Evolutionary conservation across 2,113 vertebrate genomes (phyloP).

Genomic region (Pontoporia blainvillei): DNA sequence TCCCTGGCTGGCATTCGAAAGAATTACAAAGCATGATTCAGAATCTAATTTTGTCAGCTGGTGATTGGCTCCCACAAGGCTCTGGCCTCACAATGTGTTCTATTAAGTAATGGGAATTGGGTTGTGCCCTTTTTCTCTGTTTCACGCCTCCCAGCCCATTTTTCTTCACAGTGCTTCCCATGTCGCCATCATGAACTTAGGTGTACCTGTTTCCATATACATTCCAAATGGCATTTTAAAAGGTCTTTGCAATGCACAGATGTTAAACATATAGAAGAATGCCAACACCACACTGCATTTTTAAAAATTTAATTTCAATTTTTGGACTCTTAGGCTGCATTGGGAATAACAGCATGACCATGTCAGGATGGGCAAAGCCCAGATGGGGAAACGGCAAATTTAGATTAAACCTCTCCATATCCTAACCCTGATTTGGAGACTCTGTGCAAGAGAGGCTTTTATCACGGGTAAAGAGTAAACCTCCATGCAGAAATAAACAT

Average conservation of each 20-base stretch:
- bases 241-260: constrained; percentile 45
- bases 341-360: constrained; percentile 54
- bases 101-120: constrained; percentile 80
- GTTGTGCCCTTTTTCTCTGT: constrained; percentile 58
- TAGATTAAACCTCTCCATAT: constrained; percentile 31
- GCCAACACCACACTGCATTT: background rate
- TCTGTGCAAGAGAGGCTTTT: constrained; percentile 48
- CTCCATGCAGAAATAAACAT: constrained; percentile 38
- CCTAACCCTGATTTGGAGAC: constrained; percentile 29
- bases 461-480: constrained; percentile 47
- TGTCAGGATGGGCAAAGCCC: constrained; percentile 56
- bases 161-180: constrained; percentile 69
- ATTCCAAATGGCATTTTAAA: constrained; percentile 47
- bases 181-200: constrained; percentile 57
- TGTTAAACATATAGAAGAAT: constrained; percentile 19
- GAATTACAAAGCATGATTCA: constrained; percentile 86
- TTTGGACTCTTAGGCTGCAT: background rate
- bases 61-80: constrained; percentile 79
- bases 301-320: background rate
- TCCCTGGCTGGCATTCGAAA: constrained; percentile 81
- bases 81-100: constrained; percentile 76
- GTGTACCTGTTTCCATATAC: constrained; percentile 63
- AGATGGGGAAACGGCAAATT: background rate
- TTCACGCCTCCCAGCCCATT: constrained; percentile 15
- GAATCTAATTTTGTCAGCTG: constrained; percentile 84